Percentiles rank a stretch among this genome's conserved stretches.
phyloP scores from a whole-genome alignment of 1,140 invertebrate species.

The Pseudobourletiella spinata region DNA sequence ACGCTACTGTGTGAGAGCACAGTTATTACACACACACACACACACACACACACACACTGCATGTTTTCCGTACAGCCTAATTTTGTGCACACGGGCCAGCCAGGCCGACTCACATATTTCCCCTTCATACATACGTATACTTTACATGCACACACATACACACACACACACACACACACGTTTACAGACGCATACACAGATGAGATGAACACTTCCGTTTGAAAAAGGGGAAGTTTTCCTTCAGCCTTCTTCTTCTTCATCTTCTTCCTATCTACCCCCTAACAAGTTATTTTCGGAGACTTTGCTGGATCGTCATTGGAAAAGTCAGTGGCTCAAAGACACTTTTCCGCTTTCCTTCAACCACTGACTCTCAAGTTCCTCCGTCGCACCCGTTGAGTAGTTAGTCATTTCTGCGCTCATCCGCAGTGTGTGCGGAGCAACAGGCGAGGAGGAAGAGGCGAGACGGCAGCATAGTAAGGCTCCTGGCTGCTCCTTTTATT shows the following conservation, averaged over 20 bases:
- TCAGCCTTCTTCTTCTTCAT: neutral
- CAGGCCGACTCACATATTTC: neutral
- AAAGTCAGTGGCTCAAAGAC: constrained; percentile 27
- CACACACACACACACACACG: neutral
- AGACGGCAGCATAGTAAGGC: too few species aligned
- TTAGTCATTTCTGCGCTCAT: neutral
- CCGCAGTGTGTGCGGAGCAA: neutral
- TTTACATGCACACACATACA: neutral
- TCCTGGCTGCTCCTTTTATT: too few species aligned
- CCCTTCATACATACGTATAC: neutral
- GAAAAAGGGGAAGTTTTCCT: constrained; percentile 1
- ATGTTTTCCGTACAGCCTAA: neutral
- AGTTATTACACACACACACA: neutral
- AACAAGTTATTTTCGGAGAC: constrained; percentile 29
- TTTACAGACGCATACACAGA: neutral
- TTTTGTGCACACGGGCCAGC: neutral
- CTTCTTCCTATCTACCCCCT: constrained; percentile 6
- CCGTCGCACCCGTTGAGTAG: neutral
- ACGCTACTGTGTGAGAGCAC: too few species aligned
- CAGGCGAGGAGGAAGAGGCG: too few species aligned
- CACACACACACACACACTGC: neutral
- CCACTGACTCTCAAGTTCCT: constrained; percentile 10
- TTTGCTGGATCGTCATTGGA: constrained; percentile 18
- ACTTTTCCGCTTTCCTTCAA: constrained; percentile 27
- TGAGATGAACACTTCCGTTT: constrained; percentile 10